Evolutionary conservation across 2,113 vertebrate species (phyloP).

Genomic region (Isichthys henryi): DNA sequence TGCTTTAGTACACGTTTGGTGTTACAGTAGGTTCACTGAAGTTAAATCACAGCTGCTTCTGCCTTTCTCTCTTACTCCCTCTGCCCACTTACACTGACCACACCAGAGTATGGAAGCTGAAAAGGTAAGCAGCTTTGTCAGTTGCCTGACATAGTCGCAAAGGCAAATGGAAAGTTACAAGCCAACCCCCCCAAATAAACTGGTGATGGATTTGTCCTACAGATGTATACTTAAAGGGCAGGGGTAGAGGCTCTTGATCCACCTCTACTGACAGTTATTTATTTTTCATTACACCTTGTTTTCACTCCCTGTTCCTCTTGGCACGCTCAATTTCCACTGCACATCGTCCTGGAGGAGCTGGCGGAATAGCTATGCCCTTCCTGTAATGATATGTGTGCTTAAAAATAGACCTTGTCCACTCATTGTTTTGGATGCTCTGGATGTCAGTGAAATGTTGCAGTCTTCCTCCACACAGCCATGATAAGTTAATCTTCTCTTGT

Average conservation of each 20-base stretch:
- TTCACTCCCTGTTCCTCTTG: constrained; percentile 13
- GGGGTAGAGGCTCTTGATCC: neutral
- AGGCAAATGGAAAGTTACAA: neutral
- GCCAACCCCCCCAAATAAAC: neutral
- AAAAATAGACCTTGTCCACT: constrained; percentile 30
- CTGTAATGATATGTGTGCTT: constrained; percentile 19
- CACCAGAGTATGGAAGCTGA: neutral
- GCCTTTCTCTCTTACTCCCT: neutral
- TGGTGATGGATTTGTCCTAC: neutral
- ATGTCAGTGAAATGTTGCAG: constrained; percentile 22
- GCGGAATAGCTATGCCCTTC: constrained; percentile 1
- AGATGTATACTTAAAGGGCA: neutral
- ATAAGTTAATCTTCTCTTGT: constrained; percentile 10
- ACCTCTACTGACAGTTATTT: constrained; percentile 24
- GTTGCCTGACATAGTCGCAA: neutral
- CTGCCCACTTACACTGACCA: neutral
- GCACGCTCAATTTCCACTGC: constrained; percentile 6
- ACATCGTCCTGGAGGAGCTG: neutral
- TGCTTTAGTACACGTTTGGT: neutral
- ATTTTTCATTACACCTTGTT: constrained; percentile 31
- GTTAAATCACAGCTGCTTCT: neutral
- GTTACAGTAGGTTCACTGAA: neutral
- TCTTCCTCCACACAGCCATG: neutral
- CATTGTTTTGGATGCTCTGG: constrained; percentile 23
- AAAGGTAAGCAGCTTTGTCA: neutral